phyloP scores from a whole-genome alignment of 2,888 invertebrate species.

The Tanytarsus gracilentus region DNA sequence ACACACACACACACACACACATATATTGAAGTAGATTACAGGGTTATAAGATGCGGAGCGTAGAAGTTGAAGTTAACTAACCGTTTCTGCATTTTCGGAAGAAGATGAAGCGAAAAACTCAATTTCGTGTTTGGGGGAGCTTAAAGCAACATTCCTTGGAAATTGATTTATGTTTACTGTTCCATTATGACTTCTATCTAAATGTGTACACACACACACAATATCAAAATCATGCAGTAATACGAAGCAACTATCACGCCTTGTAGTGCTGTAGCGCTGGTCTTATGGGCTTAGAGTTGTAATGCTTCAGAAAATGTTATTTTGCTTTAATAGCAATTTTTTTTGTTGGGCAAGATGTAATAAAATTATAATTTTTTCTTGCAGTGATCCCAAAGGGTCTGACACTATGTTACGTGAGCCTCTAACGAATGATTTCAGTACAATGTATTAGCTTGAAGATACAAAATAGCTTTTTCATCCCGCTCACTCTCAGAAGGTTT shows the following conservation, averaged over 20 bases:
- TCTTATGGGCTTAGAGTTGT: too few species aligned
- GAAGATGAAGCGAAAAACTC: not conserved
- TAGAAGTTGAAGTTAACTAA: constrained; percentile 7
- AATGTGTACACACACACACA: too few species aligned
- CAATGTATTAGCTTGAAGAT: too few species aligned
- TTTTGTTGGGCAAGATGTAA: not conserved
- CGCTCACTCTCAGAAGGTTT: not conserved
- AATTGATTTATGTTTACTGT: constrained; percentile 13
- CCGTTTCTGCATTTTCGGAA: not conserved
- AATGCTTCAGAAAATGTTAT: constrained; percentile 5
- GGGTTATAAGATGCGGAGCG: not conserved
- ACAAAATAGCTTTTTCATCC: too few species aligned
- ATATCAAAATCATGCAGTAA: too few species aligned
- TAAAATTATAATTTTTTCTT: constrained; percentile 12
- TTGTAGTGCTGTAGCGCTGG: too few species aligned
- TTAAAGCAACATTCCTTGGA: constrained; percentile 3
- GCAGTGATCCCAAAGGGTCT: too few species aligned
- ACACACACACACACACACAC: not conserved
- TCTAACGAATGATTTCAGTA: too few species aligned
- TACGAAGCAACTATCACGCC: too few species aligned
- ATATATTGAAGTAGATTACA: not conserved
- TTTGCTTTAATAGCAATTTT: not conserved
- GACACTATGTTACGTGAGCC: too few species aligned
- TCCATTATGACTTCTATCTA: constrained; percentile 15
- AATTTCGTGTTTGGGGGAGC: constrained; percentile 7